Percentiles rank a stretch among this genome's conserved stretches.
phyloP scores from a whole-genome alignment of 2,797 vertebrate genomes.

The Mormyrus hasselquistii region DNA sequence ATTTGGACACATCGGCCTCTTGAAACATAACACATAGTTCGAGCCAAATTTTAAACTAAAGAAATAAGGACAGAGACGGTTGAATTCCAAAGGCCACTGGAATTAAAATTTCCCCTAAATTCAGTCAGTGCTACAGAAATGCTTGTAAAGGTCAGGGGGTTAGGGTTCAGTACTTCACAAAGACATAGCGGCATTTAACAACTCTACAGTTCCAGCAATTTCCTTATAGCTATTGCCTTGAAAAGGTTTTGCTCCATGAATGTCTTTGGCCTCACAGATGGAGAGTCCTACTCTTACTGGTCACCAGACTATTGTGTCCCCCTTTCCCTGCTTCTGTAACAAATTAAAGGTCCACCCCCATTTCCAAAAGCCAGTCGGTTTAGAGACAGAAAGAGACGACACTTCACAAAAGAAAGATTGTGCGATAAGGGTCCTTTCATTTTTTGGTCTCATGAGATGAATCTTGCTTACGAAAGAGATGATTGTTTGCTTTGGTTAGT shows the following conservation, averaged over 20 bases:
- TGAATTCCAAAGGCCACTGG: background rate
- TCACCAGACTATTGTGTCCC: constrained; percentile 29
- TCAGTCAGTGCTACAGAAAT: background rate
- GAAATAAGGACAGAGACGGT: background rate
- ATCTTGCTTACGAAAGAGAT: background rate
- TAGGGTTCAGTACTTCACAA: background rate
- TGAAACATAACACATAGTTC: background rate
- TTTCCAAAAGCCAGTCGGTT: background rate
- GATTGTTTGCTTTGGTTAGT: background rate
- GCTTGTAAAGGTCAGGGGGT: background rate
- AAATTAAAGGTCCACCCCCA: background rate
- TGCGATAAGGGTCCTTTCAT: background rate
- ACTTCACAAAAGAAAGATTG: background rate
- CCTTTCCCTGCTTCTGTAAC: background rate
- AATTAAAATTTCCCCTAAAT: background rate
- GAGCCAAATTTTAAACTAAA: background rate
- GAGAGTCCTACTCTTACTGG: constrained; percentile 30
- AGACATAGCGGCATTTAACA: background rate
- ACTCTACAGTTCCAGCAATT: background rate
- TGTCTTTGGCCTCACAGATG: constrained; percentile 34
- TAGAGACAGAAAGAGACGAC: background rate
- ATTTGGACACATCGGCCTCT: background rate
- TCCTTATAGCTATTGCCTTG: constrained; percentile 23
- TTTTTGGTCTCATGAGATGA: background rate
- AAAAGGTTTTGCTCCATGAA: constrained; percentile 35